phyloP scores from a whole-genome alignment of 2,113 vertebrate species.

The Silurus glanis region DNA sequence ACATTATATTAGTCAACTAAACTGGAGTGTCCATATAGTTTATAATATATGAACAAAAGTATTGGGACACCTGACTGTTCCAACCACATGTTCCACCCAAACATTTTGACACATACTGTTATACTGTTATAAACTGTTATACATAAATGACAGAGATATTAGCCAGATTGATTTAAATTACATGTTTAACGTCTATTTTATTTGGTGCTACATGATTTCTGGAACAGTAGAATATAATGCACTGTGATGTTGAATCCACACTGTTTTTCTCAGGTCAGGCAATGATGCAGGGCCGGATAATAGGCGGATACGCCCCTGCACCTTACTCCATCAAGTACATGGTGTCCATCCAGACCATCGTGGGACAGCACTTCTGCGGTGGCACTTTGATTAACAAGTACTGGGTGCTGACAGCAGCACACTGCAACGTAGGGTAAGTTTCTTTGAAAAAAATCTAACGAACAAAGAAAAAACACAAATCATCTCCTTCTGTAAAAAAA shows the following conservation, averaged over 20 bases:
- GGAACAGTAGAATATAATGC: neutral
- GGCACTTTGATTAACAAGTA: conserved; percentile 80
- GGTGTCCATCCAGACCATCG: conserved; percentile 74
- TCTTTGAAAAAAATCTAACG: too few relatives aligned
- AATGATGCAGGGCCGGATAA: conserved; percentile 62
- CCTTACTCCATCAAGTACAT: conserved; percentile 78
- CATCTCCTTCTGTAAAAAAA: too few relatives aligned
- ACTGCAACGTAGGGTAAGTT: conserved; percentile 80
- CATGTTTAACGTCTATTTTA: neutral
- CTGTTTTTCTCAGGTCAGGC: conserved; percentile 59
- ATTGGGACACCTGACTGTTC: too few relatives aligned
- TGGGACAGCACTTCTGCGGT: conserved; percentile 76
- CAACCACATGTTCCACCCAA: too few relatives aligned
- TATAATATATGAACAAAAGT: too few relatives aligned
- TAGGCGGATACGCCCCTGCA: conserved; percentile 72
- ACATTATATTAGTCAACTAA: neutral
- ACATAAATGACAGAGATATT: neutral
- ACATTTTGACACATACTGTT: too few relatives aligned
- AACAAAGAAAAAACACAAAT: too few relatives aligned
- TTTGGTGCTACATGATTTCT: neutral
- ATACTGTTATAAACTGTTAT: neutral
- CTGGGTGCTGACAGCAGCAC: conserved; percentile 87
- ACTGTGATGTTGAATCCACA: conserved; percentile 22
- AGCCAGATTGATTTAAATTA: neutral
- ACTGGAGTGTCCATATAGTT: neutral